Evolutionary conservation across 2,797 vertebrate species (phyloP).

Genomic region (Takifugu ocellatus): DNA sequence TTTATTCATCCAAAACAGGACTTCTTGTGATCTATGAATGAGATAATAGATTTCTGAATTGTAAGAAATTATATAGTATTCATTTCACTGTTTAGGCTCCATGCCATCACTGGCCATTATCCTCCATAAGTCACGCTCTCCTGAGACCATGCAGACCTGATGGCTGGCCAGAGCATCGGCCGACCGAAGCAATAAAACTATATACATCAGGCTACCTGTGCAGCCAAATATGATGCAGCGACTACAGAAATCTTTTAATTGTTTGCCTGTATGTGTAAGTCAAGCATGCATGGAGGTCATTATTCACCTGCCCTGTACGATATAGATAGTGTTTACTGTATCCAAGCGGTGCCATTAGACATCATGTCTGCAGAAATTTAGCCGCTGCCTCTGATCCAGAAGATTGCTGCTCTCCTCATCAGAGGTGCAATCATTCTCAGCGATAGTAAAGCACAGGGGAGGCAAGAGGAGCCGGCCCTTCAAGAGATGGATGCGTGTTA

Average conservation of each 20-base stretch:
- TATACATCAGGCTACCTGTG: conserved; percentile 29
- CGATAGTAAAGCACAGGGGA: conserved; percentile 61
- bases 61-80: conserved; percentile 31
- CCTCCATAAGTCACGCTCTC: conserved; percentile 65
- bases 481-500: conserved; percentile 86
- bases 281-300: conserved; percentile 48
- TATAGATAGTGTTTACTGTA: conserved; percentile 66
- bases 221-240: not conserved
- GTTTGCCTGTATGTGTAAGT: conserved; percentile 16
- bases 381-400: conserved; percentile 45
- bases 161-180: conserved; percentile 49
- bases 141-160: conserved; percentile 43
- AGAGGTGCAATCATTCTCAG: conserved; percentile 67
- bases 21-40: not conserved
- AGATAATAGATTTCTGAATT: conserved; percentile 21
- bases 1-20: not conserved
- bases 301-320: conserved; percentile 55
- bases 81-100: conserved; percentile 51
- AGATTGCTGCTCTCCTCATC: conserved; percentile 60
- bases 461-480: conserved; percentile 43
- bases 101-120: conserved; percentile 64
- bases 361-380: conserved; percentile 60
- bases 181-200: conserved; percentile 40
- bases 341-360: conserved; percentile 65
- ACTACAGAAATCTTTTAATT: not conserved